Evolutionary conservation across 2,888 invertebrate species (phyloP).

Genomic region (Drosophila putrida): DNA sequence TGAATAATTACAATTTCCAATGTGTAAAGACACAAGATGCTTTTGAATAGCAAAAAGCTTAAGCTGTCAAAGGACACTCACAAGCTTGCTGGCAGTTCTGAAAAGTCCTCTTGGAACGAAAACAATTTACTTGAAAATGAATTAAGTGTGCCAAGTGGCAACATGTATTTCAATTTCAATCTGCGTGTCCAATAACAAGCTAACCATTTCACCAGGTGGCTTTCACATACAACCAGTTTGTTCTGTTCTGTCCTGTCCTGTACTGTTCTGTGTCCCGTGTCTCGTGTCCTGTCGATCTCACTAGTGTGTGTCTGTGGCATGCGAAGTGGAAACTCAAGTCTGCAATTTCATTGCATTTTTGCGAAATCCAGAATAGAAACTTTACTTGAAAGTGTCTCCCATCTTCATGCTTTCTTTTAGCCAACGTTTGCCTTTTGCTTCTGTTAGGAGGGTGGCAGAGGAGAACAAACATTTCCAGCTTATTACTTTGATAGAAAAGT

Average conservation of each 20-base stretch:
- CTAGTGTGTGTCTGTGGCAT: slow-evolving; percentile 42
- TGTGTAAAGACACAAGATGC: not conserved
- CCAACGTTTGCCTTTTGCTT: slow-evolving; percentile 47
- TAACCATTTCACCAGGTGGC: slow-evolving; percentile 46
- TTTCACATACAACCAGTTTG: slow-evolving; percentile 11
- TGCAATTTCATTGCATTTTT: slow-evolving; percentile 73
- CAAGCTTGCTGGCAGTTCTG: not conserved
- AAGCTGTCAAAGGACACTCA: slow-evolving; percentile 1
- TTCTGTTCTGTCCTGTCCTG: slow-evolving; percentile 32
- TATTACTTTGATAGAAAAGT: slow-evolving; percentile 81
- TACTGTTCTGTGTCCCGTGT: slow-evolving; percentile 32
- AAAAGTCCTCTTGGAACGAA: slow-evolving; percentile 45
- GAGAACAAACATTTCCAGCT: slow-evolving; percentile 74
- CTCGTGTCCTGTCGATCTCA: slow-evolving; percentile 31
- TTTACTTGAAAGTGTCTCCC: slow-evolving; percentile 58
- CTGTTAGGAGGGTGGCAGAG: slow-evolving; percentile 3
- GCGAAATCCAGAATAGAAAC: slow-evolving; percentile 54
- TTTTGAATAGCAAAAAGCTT: not conserved
- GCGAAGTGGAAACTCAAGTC: slow-evolving; percentile 71
- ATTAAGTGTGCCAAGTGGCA: slow-evolving; percentile 60
- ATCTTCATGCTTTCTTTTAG: slow-evolving; percentile 31
- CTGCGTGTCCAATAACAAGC: slow-evolving; percentile 63
- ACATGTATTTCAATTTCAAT: slow-evolving; percentile 67
- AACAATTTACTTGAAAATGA: slow-evolving; percentile 70
- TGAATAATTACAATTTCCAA: not conserved